Percentiles rank a stretch among this genome's conserved stretches.
phyloP scores from a whole-genome alignment of 1,140 invertebrate genomes.

The Tenebrio molitor region DNA sequence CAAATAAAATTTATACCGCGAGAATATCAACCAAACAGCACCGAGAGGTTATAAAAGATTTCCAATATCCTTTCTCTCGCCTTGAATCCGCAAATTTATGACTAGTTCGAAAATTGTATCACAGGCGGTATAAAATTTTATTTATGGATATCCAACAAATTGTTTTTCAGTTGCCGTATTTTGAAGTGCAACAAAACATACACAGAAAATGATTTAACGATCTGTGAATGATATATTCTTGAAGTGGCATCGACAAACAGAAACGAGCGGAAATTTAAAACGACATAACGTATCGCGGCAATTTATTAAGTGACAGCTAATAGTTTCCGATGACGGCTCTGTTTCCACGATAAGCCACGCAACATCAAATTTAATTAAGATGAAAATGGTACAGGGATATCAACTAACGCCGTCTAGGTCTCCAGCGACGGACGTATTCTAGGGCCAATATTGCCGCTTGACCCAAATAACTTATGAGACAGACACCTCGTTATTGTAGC shows the following conservation, averaged over 20 bases:
- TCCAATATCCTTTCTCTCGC: neutral
- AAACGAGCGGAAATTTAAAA: neutral
- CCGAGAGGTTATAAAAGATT: neutral
- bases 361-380: conserved; percentile 21
- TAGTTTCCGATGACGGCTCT: neutral
- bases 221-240: neutral
- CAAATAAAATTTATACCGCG: no score
- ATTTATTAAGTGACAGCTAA: neutral
- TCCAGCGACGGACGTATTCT: neutral
- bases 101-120: neutral
- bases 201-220: conserved; percentile 2
- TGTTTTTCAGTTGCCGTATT: neutral
- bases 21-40: no score
- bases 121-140: conserved; percentile 2
- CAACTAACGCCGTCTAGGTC: neutral
- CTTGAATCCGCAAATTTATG: neutral
- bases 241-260: neutral
- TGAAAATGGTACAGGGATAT: conserved; percentile 12
- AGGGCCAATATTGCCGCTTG: conserved; percentile 4
- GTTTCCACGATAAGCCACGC: conserved; percentile 1
- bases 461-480: conserved; percentile 22
- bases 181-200: neutral
- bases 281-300: neutral
- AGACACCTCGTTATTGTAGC: conserved; percentile 5
- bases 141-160: neutral